Conservation (phyloP, 1,140 invertebrate species). For the Magallana angulata region DNA sequence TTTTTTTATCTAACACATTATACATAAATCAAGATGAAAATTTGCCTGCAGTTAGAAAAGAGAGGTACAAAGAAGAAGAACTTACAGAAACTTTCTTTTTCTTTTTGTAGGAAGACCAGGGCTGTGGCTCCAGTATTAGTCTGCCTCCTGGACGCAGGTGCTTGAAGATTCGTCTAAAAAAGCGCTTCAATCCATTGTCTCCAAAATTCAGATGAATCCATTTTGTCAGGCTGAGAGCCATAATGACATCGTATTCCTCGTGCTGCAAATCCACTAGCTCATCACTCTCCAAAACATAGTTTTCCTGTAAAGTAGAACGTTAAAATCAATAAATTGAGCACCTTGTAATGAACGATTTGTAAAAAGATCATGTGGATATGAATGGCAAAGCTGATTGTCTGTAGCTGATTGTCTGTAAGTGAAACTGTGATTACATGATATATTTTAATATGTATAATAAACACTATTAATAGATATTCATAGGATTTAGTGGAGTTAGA, state of each 20-base stretch:
- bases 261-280: constrained; percentile 87
- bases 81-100: constrained; percentile 90
- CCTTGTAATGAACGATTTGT: not conserved
- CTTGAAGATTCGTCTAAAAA: constrained; percentile 93
- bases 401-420: not conserved
- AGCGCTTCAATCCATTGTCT: constrained; percentile 94
- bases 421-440: no score
- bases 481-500: no score
- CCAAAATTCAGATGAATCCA: constrained; percentile 98
- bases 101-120: constrained; percentile 91
- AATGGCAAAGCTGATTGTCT: not conserved
- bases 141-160: constrained; percentile 95
- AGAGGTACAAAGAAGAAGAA: constrained; percentile 59
- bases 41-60: no score
- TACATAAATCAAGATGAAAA: no score
- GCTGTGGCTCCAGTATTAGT: constrained; percentile 95
- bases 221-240: constrained; percentile 97
- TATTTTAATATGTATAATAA: no score
- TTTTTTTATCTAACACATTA: no score
- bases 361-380: not conserved
- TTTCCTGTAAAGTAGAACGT: constrained; percentile 84
- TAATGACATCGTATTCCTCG: constrained; percentile 95
- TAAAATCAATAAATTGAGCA: not conserved
- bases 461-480: no score
- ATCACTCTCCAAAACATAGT: constrained; percentile 95